Base-by-base conservation (phyloP, 2,797 vertebrate species). In the Danio jaintianensis region DNA sequence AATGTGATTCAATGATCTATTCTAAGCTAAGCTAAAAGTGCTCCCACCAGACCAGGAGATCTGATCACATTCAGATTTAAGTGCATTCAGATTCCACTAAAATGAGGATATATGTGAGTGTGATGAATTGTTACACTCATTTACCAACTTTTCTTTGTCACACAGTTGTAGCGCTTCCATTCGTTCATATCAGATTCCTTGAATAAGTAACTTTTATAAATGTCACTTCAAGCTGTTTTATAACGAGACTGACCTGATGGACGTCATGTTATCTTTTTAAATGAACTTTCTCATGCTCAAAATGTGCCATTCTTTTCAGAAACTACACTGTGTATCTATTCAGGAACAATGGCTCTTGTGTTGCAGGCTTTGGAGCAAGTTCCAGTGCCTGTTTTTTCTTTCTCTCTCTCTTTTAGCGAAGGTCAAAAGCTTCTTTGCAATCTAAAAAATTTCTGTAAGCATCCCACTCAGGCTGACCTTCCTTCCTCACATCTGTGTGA, bases 401-500 rank as follows among this genome's bases (percentile, higher is more conserved):
- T 29, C 29, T 29, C 29, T 29, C 29, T 29, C 29, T 29, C 20
- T 42, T 36, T 38, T 56, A 16, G 29, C 45, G 62, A 50, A 56
- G 75, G 58, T 66, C 63, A 81, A 29, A 78, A 15, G 64, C 22
- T 55, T 62, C 15, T 18, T 18, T 67, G 53, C 59, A 77, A 68
- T 80, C 77, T 78, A 72, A 48, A 80, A n/a, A 52, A 48, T 58
- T 58, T 59, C 59, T 58, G 59, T 59, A 77, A 36, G 45, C 40
- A 50, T 68, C 40, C 45, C 43, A 36, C n/a, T 80, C 71, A n/a
- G 53, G 15, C 45, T 79, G 63, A 75, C 56, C 68, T 82, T 73
- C 13, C 72, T 78, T 47, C 43, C 16, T 59, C 18, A 55, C 71
- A 63, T 38, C 55, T 47, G 75, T 82, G 74, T 75, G 47, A 68